Conservation (phyloP, 1,140 invertebrate genomes). For the Bombus soroeensis region DNA sequence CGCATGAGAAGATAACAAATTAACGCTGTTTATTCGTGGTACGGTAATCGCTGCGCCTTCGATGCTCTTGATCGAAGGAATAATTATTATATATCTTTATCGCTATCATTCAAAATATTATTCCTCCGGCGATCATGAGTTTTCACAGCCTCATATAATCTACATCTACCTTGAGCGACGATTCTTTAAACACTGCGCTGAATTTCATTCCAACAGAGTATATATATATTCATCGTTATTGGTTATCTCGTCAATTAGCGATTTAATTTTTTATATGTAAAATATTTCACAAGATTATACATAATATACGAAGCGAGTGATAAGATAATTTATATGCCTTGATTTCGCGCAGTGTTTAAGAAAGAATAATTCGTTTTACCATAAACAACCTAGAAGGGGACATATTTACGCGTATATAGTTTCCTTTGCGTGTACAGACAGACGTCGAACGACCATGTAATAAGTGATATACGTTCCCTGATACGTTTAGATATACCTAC, state of each 20-base stretch:
- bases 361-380: neutral
- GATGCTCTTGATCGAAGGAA: slow-evolving; percentile 26
- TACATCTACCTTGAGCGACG: neutral
- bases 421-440: neutral
- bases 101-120: slow-evolving; percentile 26
- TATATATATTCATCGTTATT: slow-evolving; percentile 36
- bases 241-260: neutral
- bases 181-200: neutral
- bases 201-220: neutral
- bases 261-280: slow-evolving; percentile 15
- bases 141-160: neutral
- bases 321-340: neutral
- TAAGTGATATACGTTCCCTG: slow-evolving; percentile 23
- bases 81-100: slow-evolving; percentile 43
- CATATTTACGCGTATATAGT: neutral
- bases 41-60: slow-evolving; percentile 56
- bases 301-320: neutral
- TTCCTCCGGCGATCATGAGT: slow-evolving; percentile 15
- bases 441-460: neutral
- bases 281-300: neutral
- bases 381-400: neutral
- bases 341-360: slow-evolving; percentile 11
- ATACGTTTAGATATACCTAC: slow-evolving; percentile 8
- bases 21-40: slow-evolving; percentile 55
- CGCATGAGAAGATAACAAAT: slow-evolving; percentile 65